Evolutionary conservation across 2,113 vertebrate species (phyloP), one percentile per base, ranked within the genome.

Genomic region (Entosphenus tridentatus): DNA sequence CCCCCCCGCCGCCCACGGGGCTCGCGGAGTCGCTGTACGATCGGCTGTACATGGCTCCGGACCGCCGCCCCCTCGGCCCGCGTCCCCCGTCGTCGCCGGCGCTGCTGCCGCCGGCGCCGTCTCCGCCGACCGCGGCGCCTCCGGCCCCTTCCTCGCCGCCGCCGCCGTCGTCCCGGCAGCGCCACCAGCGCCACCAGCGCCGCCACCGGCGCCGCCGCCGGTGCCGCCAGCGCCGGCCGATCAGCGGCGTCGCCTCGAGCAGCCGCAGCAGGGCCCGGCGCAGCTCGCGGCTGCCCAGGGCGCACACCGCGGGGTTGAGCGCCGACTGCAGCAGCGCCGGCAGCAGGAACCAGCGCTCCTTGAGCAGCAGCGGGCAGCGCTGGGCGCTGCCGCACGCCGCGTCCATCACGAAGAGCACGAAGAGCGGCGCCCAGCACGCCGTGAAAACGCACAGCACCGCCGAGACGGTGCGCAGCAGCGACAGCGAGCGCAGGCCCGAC

Each of bases 281-380:
- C 91, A 98, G 96, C 80, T 98, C 93, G 72, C 91, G 89, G 81
- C 89, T 96, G 75, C 91, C 96, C 71, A 96, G 77, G 1, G 93
- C 96, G 78, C 96, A 98, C 74, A 98, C 96, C 74, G 96, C 83
- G 16, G 92, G 93, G 77, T 98, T 98, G 67, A 87, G 93, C 75
- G 87, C 90, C 0, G 93, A 98, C 77, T 98, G 96, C 72, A 98
- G 84, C 73, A 98, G 91, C 0, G 92, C 93, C 73, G 96, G 73
- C 2, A 89, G 87, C 77, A 96, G 80, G 78, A 98, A 98, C 85
- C 95, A 98, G 76, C 96, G 87, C 0, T 87, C 86, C 71, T 85
- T 82, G 78, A 85, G 91, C 65, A 96, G 86, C 76, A 98, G 85
- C 2, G 76, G 71, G 57, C 92, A 96, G 56, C 77, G 57, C 67